Conservation (phyloP, 2,888 invertebrate species). For the Agriopis marginaria region DNA sequence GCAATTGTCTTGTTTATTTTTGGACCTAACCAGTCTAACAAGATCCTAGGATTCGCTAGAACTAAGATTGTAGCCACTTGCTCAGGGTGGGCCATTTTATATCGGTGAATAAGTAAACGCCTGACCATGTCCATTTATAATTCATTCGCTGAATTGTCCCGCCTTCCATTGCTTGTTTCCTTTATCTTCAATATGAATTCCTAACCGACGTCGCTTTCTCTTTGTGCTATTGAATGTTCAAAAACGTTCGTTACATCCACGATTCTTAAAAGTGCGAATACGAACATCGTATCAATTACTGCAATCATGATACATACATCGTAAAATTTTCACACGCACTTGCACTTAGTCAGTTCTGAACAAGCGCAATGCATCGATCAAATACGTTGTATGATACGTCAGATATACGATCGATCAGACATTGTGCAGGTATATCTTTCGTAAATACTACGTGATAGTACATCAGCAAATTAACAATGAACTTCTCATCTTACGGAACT, state of each 20-base stretch:
- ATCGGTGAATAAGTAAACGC: slow-evolving; percentile 65
- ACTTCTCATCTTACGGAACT: slow-evolving; percentile 20
- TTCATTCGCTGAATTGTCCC: slow-evolving; percentile 64
- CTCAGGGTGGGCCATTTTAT: slow-evolving; percentile 67
- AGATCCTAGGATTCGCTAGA: slow-evolving; percentile 47
- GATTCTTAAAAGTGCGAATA: slow-evolving; percentile 20
- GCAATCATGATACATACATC: slow-evolving; percentile 53
- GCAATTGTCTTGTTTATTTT: slow-evolving; percentile 79
- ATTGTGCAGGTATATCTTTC: slow-evolving; percentile 4
- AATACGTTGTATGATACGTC: slow-evolving; percentile 3
- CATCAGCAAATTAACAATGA: slow-evolving; percentile 25
- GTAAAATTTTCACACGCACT: slow-evolving; percentile 69
- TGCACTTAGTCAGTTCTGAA: slow-evolving; percentile 62
- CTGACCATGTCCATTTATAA: slow-evolving; percentile 64
- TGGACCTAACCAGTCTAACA: slow-evolving; percentile 65
- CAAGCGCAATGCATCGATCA: slow-evolving; percentile 30
- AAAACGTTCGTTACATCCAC: slow-evolving; percentile 1
- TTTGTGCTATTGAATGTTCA: background rate
- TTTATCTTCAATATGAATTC: slow-evolving; percentile 37
- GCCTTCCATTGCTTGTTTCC: slow-evolving; percentile 62
- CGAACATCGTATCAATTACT: slow-evolving; percentile 38
- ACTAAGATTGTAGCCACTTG: background rate
- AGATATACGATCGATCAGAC: background rate
- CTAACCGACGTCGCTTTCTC: slow-evolving; percentile 12
- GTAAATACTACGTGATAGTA: slow-evolving; percentile 16